Evolutionary conservation across 1,140 invertebrate genomes (phyloP).

Genomic region (Lordiphosa clarofinis): DNA sequence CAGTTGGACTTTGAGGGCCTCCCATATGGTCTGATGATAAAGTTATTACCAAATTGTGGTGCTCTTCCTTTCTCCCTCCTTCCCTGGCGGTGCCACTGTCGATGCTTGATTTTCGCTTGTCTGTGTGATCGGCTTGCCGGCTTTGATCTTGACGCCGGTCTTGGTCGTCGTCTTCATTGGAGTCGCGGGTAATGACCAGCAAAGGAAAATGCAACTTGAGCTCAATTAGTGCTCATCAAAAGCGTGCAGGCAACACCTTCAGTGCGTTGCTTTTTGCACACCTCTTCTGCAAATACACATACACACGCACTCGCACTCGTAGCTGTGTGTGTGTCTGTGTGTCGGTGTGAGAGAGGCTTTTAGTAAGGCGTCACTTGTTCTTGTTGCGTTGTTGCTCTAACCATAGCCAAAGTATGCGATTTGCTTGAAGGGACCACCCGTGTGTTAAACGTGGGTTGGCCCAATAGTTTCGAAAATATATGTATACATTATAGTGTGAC

Average conservation of each 20-base stretch:
- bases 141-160: conserved; percentile 65
- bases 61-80: conserved; percentile 13
- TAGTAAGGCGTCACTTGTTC: conserved; percentile 49
- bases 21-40: conserved; percentile 67
- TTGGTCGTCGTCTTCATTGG: conserved; percentile 2
- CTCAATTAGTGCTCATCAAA: conserved; percentile 78
- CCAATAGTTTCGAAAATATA: background rate
- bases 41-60: conserved; percentile 66
- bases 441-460: conserved; percentile 15
- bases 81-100: conserved; percentile 44
- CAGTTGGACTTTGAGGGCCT: conserved; percentile 51
- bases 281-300: conserved; percentile 17
- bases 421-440: conserved; percentile 68
- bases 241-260: conserved; percentile 77
- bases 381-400: conserved; percentile 38
- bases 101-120: conserved; percentile 76
- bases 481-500: no score
- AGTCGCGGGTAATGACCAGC: conserved; percentile 50
- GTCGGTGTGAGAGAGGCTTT: conserved; percentile 21
- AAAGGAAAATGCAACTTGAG: conserved; percentile 76
- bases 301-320: no score
- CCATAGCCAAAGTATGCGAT: conserved; percentile 51
- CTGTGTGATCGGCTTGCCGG: conserved; percentile 59
- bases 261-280: conserved; percentile 74
- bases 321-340: no score